Evolutionary conservation across 2,113 vertebrate species (phyloP).

Genomic region (Trichechus manatus): DNA sequence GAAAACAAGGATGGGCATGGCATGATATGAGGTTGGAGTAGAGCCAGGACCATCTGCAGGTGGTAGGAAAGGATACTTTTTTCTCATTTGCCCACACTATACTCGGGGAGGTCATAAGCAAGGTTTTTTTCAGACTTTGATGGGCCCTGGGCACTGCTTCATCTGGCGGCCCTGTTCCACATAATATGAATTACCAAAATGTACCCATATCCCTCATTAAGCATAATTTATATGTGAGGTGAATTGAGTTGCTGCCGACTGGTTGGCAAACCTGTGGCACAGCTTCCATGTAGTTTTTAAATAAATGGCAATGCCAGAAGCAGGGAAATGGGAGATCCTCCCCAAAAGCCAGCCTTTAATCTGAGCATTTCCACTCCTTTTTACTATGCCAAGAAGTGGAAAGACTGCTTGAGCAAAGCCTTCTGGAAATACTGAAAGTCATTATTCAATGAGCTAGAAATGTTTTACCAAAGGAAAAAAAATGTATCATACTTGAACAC

Average conservation of each 20-base stretch:
- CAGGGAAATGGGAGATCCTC: background rate
- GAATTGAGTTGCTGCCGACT: background rate
- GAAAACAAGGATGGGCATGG: background rate
- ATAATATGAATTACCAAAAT: background rate
- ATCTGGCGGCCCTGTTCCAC: background rate
- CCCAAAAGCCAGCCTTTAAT: background rate
- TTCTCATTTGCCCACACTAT: background rate
- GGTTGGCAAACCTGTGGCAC: background rate
- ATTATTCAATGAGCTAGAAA: conserved; percentile 39
- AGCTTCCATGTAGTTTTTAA: background rate
- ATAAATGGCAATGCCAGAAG: background rate
- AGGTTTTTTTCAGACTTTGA: background rate
- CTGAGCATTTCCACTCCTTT: background rate
- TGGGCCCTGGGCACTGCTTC: background rate
- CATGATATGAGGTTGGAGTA: background rate
- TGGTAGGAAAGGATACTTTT: too few relatives aligned
- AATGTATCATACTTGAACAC: conserved; percentile 32
- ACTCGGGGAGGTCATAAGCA: background rate
- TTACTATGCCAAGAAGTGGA: background rate
- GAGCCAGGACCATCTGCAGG: background rate
- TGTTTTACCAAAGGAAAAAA: conserved; percentile 46
- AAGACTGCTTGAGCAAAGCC: conserved; percentile 1
- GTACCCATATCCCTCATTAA: background rate
- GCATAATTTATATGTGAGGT: background rate
- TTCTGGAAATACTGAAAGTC: conserved; percentile 27